Base-by-base conservation (phyloP, 2,797 vertebrate genomes). In the Spondyliosoma cantharus region DNA sequence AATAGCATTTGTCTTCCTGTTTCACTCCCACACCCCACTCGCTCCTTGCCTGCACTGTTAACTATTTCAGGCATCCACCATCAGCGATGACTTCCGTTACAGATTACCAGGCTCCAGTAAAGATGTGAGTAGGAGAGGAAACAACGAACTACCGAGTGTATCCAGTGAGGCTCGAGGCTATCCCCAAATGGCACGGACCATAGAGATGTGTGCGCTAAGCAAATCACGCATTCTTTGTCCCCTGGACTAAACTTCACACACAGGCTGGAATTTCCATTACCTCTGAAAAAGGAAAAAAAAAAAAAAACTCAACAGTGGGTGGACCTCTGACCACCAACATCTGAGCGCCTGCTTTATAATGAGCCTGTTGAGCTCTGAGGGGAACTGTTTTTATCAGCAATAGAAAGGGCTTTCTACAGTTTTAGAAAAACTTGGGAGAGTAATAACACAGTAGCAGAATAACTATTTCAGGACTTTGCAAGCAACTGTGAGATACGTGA, bases 241-340 rank as follows among this genome's bases (percentile, higher is more conserved):
- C 63, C 54, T 7, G 42, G 65, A 68, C 57, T 62, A 78, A 87
- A 89, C 78, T 88, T 86, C 82, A 85, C 90, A 90, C 63, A 56
- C 57, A 48, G 79, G 42, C 80, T 90, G 89, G 87, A 92, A 81
- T 91, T 91, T 84, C 85, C 84, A 89, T 90, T 87, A 88, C 65
- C 67, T 49, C 72, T 27, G 57, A 61, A 32, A 54, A 78, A 29
- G 27, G 37, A 37, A 45, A 62, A 59, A 64, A 62, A 8, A 62
- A 59, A 64, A 43, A 43, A 62, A 11, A 17, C 71, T 67, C 71
- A 62, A 80, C 58, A 69, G 78, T 81, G 83, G 90, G 86, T 22
- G 90, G 70, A 86, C 64, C 37, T 13, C 71, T 82, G 82, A 78
- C 81, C 78, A 81, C 76, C 69, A 63, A 37, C 52, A 74, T 80